phyloP scores from a whole-genome alignment of 2,797 vertebrate species.

The Anguilla pacifica region DNA sequence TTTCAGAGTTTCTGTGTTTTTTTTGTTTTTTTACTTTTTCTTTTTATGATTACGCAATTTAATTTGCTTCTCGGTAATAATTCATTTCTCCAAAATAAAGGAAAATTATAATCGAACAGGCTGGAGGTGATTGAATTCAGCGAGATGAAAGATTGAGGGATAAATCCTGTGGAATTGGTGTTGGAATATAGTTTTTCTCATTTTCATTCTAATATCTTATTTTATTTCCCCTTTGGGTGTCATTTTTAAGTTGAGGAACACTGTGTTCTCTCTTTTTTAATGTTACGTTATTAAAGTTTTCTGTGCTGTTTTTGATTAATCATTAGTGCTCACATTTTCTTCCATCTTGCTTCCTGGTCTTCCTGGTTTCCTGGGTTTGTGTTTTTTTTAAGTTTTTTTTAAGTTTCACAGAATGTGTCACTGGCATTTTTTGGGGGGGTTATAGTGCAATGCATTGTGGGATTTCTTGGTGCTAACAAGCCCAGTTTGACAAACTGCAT shows the following conservation, averaged over 20 bases:
- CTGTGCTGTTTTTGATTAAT: no score
- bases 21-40: neutral
- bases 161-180: neutral
- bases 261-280: neutral
- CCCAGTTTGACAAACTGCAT: no score
- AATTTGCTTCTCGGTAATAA: neutral
- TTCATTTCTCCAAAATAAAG: neutral
- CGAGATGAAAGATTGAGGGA: neutral
- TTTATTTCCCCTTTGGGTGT: neutral
- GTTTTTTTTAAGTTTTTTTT: no score
- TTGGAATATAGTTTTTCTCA: neutral
- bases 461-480: no score
- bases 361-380: no score
- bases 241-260: neutral
- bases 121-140: neutral
- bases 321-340: no score
- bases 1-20: neutral
- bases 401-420: no score
- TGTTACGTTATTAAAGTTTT: neutral
- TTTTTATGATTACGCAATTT: neutral
- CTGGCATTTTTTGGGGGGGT: no score
- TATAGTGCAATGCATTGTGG: no score
- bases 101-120: neutral
- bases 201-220: neutral
- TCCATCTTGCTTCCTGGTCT: no score